Percentiles rank a stretch among this genome's conserved stretches.
phyloP scores from a whole-genome alignment of 2,888 invertebrate genomes.

The Agonopterix subpropinquella region DNA sequence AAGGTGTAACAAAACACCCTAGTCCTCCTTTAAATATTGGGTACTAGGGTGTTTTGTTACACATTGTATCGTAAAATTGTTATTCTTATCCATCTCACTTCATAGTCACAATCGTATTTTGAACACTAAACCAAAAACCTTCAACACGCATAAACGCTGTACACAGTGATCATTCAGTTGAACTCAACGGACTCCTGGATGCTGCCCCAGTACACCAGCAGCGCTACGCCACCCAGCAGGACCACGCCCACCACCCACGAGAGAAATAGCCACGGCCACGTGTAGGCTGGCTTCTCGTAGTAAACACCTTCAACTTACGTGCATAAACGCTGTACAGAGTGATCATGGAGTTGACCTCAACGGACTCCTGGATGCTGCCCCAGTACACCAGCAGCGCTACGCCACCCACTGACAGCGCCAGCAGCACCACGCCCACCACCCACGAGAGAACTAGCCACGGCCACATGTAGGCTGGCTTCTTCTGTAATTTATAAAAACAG shows the following conservation, averaged over 20 bases:
- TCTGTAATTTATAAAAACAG: slow-evolving; percentile 22
- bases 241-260: slow-evolving; percentile 34
- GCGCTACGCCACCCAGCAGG: slow-evolving; percentile 35
- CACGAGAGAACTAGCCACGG: slow-evolving; percentile 49
- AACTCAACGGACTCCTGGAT: slow-evolving; percentile 27
- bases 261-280: slow-evolving; percentile 45
- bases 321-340: slow-evolving; percentile 1
- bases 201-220: slow-evolving; percentile 26
- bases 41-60: too few relatives aligned
- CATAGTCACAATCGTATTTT: too few relatives aligned
- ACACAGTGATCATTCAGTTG: slow-evolving; percentile 22
- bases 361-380: slow-evolving; percentile 19
- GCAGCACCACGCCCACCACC: slow-evolving; percentile 29
- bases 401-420: slow-evolving; percentile 34
- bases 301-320: slow-evolving; percentile 10
- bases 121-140: slow-evolving; percentile 12
- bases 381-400: slow-evolving; percentile 31
- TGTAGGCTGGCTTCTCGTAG: slow-evolving; percentile 33
- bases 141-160: slow-evolving; percentile 3
- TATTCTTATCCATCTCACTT: too few relatives aligned
- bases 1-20: too few relatives aligned
- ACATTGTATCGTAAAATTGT: too few relatives aligned
- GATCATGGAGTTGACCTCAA: slow-evolving; percentile 33
- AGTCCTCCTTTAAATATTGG: too few relatives aligned
- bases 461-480: slow-evolving; percentile 34